These are phyloP conservation scores for Acrocephalus arundinaceus DNA, from an alignment of 2,113 vertebrate species.

Conservation along the genomic window DNA sequence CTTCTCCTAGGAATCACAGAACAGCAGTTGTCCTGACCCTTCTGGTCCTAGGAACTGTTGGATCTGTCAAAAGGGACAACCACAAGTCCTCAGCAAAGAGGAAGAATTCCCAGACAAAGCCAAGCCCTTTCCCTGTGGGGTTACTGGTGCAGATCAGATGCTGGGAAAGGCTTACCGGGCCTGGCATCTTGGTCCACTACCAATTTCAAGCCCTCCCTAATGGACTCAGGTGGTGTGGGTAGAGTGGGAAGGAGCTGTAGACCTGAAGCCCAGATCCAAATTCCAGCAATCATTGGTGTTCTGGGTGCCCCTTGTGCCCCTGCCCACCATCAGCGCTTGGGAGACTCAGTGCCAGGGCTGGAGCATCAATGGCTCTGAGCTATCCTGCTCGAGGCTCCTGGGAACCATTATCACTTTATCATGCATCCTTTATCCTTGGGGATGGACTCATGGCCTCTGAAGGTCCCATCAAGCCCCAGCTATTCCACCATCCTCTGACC, in stretches of 20 bases:
- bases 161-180: not conserved
- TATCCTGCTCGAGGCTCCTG: not conserved
- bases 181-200: not conserved
- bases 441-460: not conserved
- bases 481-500: not conserved
- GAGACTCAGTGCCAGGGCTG: not conserved
- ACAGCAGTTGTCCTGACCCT: too few relatives aligned
- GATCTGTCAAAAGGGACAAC: not conserved
- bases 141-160: not conserved
- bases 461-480: not conserved
- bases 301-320: not conserved
- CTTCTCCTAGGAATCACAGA: not conserved
- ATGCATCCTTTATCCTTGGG: not conserved
- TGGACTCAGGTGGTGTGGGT: not conserved
- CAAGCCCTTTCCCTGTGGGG: not conserved
- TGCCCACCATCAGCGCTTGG: rapidly evolving
- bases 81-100: not conserved
- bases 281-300: not conserved
- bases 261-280: not conserved
- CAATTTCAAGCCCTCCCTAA: not conserved
- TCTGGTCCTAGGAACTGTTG: not conserved
- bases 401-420: not conserved
- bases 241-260: not conserved
- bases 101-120: not conserved
- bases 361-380: not conserved